These are phyloP conservation scores for Typhlomys cinereus DNA, from an alignment of 2,113 vertebrate species.

Conservation along the genomic window DNA sequence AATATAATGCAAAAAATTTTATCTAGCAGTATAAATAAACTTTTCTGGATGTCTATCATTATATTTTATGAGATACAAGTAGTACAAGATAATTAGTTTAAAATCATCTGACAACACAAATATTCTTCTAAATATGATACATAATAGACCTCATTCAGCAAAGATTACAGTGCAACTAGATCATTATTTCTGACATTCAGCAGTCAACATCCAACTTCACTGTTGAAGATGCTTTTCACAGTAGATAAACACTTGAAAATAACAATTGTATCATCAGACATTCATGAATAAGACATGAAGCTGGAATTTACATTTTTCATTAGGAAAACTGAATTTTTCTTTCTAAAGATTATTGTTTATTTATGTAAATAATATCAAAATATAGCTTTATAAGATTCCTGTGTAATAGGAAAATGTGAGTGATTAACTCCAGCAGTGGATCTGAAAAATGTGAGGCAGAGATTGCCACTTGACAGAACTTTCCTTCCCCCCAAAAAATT, in stretches of 20 bases:
- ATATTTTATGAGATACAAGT: conserved; percentile 43
- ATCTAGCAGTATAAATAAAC: conserved; percentile 28
- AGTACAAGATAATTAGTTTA: conserved; percentile 59
- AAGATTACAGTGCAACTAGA: conserved; percentile 42
- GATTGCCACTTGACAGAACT: background rate
- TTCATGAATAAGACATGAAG: conserved; percentile 70
- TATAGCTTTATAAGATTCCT: background rate
- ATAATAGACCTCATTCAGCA: conserved; percentile 63
- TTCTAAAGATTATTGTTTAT: conserved; percentile 63
- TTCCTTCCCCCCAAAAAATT: conserved; percentile 31
- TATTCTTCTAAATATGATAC: conserved; percentile 57
- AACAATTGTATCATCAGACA: conserved; percentile 62
- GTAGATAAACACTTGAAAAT: conserved; percentile 58
- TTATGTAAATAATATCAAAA: conserved; percentile 54
- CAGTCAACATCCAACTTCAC: conserved; percentile 35
- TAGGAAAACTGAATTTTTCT: conserved; percentile 65
- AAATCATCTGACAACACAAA: conserved; percentile 66
- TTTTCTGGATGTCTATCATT: conserved; percentile 46
- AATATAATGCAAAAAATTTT: conserved; percentile 10
- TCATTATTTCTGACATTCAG: conserved; percentile 71
- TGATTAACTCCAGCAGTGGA: conserved; percentile 32
- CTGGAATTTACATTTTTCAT: conserved; percentile 73
- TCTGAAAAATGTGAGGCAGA: conserved; percentile 13
- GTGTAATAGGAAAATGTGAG: conserved; percentile 49
- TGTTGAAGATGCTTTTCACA: conserved; percentile 63